These are phyloP conservation scores for Protonemura montana DNA, from an alignment of 2,888 invertebrate genomes.

Conservation along the genomic window DNA sequence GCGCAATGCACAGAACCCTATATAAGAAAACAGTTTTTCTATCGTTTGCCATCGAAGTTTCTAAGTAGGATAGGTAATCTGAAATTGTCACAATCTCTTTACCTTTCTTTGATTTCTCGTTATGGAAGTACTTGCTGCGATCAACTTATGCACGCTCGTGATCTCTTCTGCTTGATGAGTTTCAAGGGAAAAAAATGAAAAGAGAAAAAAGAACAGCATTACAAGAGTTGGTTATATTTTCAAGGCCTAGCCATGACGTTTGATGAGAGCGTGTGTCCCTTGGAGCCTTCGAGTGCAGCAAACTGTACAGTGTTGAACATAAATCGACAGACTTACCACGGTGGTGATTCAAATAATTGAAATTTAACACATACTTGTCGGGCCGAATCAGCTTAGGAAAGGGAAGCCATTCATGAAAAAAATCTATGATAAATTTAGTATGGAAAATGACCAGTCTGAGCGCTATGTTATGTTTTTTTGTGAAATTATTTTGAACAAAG, in stretches of 20 bases:
- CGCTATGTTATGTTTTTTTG: no score
- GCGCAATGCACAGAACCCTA: not conserved
- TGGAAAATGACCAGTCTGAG: no score
- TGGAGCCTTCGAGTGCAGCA: not conserved
- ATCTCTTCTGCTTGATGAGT: constrained; percentile 1
- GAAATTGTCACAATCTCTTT: not conserved
- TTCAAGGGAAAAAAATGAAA: not conserved
- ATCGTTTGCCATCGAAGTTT: not conserved
- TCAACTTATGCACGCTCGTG: constrained; percentile 2
- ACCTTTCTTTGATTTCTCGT: not conserved
- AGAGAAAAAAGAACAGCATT: not conserved
- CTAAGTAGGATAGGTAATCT: not conserved
- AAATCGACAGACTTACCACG: not conserved
- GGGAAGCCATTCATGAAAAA: no score
- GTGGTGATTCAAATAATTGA: not conserved
- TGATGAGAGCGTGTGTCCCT: not conserved
- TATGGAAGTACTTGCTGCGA: not conserved
- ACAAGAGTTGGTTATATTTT: not conserved
- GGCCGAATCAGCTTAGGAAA: not conserved
- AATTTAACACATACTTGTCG: not conserved
- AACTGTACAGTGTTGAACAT: not conserved
- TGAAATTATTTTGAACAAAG: no score
- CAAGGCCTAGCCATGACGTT: not conserved
- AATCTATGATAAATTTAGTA: no score
- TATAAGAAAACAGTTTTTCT: not conserved